phyloP scores from a whole-genome alignment of 2,888 invertebrate species.

The Tribolium freemani region DNA sequence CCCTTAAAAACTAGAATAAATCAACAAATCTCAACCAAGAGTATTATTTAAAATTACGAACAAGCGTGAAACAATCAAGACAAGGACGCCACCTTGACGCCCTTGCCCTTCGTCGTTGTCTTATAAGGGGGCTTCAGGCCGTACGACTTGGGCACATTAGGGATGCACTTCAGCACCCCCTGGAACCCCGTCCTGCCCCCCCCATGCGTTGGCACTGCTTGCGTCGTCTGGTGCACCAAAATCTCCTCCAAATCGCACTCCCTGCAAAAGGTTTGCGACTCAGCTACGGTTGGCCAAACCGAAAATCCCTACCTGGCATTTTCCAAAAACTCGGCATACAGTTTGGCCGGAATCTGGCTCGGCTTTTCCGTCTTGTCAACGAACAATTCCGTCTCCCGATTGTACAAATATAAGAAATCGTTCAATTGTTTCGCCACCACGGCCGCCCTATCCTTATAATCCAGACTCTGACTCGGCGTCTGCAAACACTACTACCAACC shows the following conservation, averaged over 20 bases:
- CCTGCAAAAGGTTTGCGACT: conserved; percentile 63
- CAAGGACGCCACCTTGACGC: conserved; percentile 49
- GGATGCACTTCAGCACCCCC: conserved; percentile 65
- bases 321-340: conserved; percentile 74
- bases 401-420: conserved; percentile 88
- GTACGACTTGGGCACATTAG: conserved; percentile 53
- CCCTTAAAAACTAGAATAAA: conserved; percentile 9
- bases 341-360: conserved; percentile 70
- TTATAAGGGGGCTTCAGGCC: conserved; percentile 51
- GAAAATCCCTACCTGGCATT: conserved; percentile 70
- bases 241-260: conserved; percentile 83
- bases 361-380: conserved; percentile 79
- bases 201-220: conserved; percentile 56
- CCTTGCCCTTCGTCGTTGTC: conserved; percentile 49
- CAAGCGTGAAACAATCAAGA: conserved; percentile 45
- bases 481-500: conserved; percentile 58
- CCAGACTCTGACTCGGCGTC: conserved; percentile 80
- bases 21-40: conserved; percentile 19
- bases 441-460: conserved; percentile 86
- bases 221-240: conserved; percentile 69
- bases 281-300: neutral
- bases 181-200: conserved; percentile 57
- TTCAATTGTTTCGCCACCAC: conserved; percentile 87
- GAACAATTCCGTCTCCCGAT: conserved; percentile 85
- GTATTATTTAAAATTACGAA: conserved; percentile 30